Conservation (phyloP, 2,888 invertebrate genomes). For the Brachypalpus laphriformis region DNA sequence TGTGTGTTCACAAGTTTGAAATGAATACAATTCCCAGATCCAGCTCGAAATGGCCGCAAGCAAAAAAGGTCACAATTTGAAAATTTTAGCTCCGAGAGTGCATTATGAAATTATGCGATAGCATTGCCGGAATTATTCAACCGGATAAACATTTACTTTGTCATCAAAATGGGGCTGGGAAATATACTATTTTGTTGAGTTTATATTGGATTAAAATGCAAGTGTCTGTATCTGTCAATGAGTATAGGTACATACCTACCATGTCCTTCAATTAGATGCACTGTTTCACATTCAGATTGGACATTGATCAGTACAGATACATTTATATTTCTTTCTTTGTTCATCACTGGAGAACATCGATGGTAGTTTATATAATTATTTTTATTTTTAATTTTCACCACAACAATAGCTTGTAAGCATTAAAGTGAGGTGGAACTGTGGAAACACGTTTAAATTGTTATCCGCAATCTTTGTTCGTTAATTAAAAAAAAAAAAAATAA, state of each 20-base stretch:
- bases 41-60: constrained; percentile 21
- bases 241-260: not conserved
- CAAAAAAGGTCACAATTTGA: constrained; percentile 41
- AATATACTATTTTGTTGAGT: constrained; percentile 23
- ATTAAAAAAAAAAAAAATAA: constrained; percentile 35
- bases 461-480: constrained; percentile 42
- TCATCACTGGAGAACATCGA: constrained; percentile 31
- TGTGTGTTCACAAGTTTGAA: not conserved
- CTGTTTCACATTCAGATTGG: constrained; percentile 35
- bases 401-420: constrained; percentile 1
- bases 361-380: constrained; percentile 5
- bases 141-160: constrained; percentile 71
- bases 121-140: constrained; percentile 59
- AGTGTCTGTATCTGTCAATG: constrained; percentile 25
- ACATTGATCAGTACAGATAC: not conserved
- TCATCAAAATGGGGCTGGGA: constrained; percentile 6
- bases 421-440: not conserved
- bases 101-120: constrained; percentile 65
- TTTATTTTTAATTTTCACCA: not conserved
- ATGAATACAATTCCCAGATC: constrained; percentile 7
- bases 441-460: not conserved
- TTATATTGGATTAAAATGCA: constrained; percentile 38
- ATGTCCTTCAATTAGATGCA: constrained; percentile 56
- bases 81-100: constrained; percentile 36
- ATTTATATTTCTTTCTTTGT: constrained; percentile 8